A percentile compares a stretch with the other conserved stretches of the same genome.
These are phyloP conservation scores for Metopolophium dirhodum DNA, from an alignment of 1,140 invertebrate genomes.

Conservation along the genomic window DNA sequence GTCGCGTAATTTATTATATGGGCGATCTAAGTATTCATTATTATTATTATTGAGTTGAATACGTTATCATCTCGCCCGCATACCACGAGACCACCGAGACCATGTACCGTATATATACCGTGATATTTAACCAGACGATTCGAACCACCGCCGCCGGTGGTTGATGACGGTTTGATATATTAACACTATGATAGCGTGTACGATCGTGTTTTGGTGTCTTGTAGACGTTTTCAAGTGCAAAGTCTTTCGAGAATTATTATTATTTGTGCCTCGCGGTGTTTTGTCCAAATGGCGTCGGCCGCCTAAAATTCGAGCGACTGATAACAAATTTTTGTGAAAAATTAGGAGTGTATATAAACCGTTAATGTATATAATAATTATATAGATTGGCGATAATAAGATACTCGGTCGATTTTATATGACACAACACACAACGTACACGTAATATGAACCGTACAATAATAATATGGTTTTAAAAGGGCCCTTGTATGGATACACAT, in stretches of 20 bases:
- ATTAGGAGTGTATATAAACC: neutral
- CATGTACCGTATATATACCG: neutral
- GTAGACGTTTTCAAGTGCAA: neutral
- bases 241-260: neutral
- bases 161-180: neutral
- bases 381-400: neutral
- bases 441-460: too few relatives aligned
- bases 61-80: neutral
- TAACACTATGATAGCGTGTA: neutral
- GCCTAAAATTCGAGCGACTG: neutral
- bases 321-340: neutral
- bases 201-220: neutral
- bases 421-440: neutral
- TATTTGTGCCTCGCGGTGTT: neutral
- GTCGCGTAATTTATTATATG: neutral
- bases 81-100: too few relatives aligned
- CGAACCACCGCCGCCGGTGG: neutral
- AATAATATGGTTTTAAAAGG: too few relatives aligned
- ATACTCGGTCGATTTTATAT: neutral
- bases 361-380: neutral
- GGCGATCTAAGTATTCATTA: neutral
- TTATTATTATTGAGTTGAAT: neutral
- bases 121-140: neutral
- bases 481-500: too few relatives aligned
- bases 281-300: neutral